Conservation (phyloP, 2,797 vertebrate genomes). For the Nasua narica region DNA sequence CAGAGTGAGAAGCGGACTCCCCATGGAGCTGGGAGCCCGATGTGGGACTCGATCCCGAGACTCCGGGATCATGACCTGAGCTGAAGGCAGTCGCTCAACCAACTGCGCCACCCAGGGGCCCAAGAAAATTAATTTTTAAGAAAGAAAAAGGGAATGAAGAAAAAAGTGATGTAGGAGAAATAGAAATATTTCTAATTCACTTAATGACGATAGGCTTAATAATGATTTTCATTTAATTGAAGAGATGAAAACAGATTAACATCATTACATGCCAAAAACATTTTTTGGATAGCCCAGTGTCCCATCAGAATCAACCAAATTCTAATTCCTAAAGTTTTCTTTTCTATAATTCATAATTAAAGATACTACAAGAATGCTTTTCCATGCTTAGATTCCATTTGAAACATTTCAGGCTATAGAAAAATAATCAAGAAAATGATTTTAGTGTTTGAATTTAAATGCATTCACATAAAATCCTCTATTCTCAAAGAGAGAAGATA, state of each 20-base stretch:
- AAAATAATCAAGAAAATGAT: neutral
- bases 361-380: neutral
- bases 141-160: neutral
- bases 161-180: neutral
- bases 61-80: no score
- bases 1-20: no score
- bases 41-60: no score
- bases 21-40: no score
- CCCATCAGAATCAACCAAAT: neutral
- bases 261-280: neutral
- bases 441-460: neutral
- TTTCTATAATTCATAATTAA: neutral
- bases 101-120: no score
- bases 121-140: neutral
- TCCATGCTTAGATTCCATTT: neutral
- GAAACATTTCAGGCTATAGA: neutral
- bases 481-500: neutral
- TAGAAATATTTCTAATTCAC: constrained; percentile 5
- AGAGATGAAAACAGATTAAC: neutral
- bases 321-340: neutral
- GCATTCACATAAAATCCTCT: neutral
- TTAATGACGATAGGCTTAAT: neutral
- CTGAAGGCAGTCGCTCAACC: no score
- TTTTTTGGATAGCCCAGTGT: neutral
- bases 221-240: constrained; percentile 17